Evolutionary conservation across 1,140 invertebrate genomes (phyloP).

Genomic region (Dreissena polymorpha): DNA sequence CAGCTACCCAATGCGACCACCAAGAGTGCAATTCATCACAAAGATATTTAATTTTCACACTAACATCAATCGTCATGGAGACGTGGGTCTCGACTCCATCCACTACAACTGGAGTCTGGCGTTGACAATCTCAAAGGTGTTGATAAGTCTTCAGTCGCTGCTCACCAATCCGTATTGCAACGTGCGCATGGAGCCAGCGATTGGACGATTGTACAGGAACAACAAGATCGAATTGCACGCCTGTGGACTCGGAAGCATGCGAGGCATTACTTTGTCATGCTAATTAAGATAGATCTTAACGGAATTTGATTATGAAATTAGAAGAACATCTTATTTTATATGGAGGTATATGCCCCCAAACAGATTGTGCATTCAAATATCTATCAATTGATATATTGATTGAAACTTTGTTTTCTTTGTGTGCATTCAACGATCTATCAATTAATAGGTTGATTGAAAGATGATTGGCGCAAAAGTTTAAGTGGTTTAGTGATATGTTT

Average conservation of each 20-base stretch:
- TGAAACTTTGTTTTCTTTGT: too few relatives aligned
- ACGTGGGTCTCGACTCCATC: slow-evolving; percentile 97
- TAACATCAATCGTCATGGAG: slow-evolving; percentile 96
- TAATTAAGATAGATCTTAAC: slow-evolving; percentile 70
- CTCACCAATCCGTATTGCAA: slow-evolving; percentile 95
- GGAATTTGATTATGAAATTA: slow-evolving; percentile 56
- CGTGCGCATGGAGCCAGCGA: slow-evolving; percentile 94
- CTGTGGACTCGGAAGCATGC: slow-evolving; percentile 96
- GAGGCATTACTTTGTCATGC: slow-evolving; percentile 87
- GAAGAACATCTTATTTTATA: background rate
- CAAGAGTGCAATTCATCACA: slow-evolving; percentile 84
- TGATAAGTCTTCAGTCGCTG: slow-evolving; percentile 87
- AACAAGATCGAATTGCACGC: slow-evolving; percentile 89
- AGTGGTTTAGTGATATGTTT: too few relatives aligned
- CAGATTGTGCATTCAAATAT: too few relatives aligned
- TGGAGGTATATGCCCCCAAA: too few relatives aligned
- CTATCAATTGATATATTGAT: too few relatives aligned
- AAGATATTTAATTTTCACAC: slow-evolving; percentile 97
- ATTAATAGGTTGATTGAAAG: too few relatives aligned
- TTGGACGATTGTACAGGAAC: slow-evolving; percentile 90
- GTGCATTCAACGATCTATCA: too few relatives aligned
- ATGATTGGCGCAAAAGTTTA: too few relatives aligned
- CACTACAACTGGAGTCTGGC: slow-evolving; percentile 97
- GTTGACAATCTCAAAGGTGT: slow-evolving; percentile 91
- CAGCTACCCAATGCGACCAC: slow-evolving; percentile 95